These are phyloP conservation scores for Keiferia lycopersicella DNA, from an alignment of 2,888 invertebrate genomes.

Conservation along the genomic window DNA sequence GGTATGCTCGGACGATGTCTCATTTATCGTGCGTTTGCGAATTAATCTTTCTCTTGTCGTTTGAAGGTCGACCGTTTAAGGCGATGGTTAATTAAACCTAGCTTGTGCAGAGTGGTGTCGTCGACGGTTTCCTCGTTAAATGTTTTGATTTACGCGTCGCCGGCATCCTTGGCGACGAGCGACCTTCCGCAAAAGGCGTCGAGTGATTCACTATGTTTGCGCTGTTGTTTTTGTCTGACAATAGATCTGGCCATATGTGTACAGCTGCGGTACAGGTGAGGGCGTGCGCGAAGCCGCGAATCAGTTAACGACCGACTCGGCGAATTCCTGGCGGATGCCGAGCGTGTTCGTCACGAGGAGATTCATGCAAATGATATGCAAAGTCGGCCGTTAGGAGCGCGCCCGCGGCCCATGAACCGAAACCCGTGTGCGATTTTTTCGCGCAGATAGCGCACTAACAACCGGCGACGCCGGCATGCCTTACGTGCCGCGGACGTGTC, in stretches of 20 bases:
- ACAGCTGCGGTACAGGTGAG: constrained; percentile 42
- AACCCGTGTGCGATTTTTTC: constrained; percentile 42
- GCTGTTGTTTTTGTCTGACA: constrained; percentile 53
- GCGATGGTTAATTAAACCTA: constrained; percentile 65
- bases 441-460: constrained; percentile 38
- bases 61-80: constrained; percentile 61
- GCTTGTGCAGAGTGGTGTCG: constrained; percentile 44
- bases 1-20: constrained; percentile 33
- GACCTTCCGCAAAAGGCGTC: constrained; percentile 67
- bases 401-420: constrained; percentile 42
- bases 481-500: constrained; percentile 28
- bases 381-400: constrained; percentile 53
- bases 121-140: constrained; percentile 57
- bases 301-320: constrained; percentile 64
- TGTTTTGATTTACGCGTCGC: constrained; percentile 65
- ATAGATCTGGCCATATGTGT: constrained; percentile 52
- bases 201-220: constrained; percentile 63
- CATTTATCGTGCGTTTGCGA: constrained; percentile 50
- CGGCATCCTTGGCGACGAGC: constrained; percentile 59
- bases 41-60: constrained; percentile 57
- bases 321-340: constrained; percentile 61
- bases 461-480: constrained; percentile 28
- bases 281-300: constrained; percentile 56
- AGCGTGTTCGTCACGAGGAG: constrained; percentile 58
- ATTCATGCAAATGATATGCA: constrained; percentile 69